Conservation (phyloP, 2,888 invertebrate genomes). For the Pseudococcus viburni region DNA sequence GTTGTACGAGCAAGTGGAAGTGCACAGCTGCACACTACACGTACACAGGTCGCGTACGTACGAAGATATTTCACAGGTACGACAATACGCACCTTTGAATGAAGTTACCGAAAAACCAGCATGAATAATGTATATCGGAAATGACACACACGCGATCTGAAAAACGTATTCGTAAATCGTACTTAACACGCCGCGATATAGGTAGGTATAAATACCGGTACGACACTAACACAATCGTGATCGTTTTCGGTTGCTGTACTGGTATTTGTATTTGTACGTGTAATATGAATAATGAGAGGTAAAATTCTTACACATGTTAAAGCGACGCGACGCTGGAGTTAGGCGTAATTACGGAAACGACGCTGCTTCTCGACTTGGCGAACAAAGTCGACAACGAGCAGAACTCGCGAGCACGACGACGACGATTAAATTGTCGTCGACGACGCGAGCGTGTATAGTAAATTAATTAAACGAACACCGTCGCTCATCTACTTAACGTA, state of each 20-base stretch:
- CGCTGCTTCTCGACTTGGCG: neutral
- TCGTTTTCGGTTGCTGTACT: neutral
- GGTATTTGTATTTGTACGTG: neutral
- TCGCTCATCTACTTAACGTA: constrained; percentile 28
- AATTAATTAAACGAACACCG: constrained; percentile 47
- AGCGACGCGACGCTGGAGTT: neutral
- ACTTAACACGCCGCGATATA: neutral
- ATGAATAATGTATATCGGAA: constrained; percentile 47
- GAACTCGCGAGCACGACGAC: constrained; percentile 1
- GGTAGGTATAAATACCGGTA: neutral
- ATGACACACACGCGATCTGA: constrained; percentile 49
- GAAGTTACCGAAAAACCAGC: constrained; percentile 47
- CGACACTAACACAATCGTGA: neutral
- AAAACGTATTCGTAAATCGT: constrained; percentile 39
- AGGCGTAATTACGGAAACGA: constrained; percentile 40
- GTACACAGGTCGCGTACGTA: neutral
- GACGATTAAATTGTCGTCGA: constrained; percentile 57
- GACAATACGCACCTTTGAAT: constrained; percentile 32
- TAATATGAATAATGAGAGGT: constrained; percentile 42
- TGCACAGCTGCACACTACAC: neutral
- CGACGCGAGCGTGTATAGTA: constrained; percentile 25
- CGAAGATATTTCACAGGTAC: neutral
- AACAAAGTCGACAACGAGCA: constrained; percentile 18
- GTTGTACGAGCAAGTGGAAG: neutral
- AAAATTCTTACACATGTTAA: constrained; percentile 53